Base-by-base conservation (phyloP, 2,888 invertebrate species). In the Rotaria sp. region DNA sequence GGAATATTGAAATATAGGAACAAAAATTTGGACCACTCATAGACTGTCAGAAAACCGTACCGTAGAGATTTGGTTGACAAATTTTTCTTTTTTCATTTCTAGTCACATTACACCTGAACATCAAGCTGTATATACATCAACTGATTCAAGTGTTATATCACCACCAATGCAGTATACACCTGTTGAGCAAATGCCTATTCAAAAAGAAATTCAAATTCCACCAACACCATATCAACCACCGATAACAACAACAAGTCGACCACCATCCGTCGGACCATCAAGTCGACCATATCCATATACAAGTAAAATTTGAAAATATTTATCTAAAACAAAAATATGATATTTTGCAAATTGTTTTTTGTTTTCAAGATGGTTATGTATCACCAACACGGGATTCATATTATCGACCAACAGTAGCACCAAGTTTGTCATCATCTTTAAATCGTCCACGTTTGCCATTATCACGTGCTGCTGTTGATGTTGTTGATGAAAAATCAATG, bases 401-500 rank as follows among this genome's bases (percentile, higher is more conserved):
- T n/a, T 5, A 45, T 80, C 80, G 45, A 26, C 30, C 15, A 35
- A 4, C 35, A 67, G 13, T 11, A 26, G 45, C 80, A n/a, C 80
- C 80, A 80, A 80, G 80, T 80, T n/a, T 80, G 0, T n/a, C 80
- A n/a, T 80, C 80, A 45, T 45, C 80, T 11, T 45, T 80, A 4
- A 80, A 13, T 26, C 41, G 45, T 80, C n/a, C 80, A 45, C 45
- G 67, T 67, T 21, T 67, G 18, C 80, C 45, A 5, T 80, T 80
- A n/a, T 45, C 45, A 41, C 80, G 80, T n/a, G 80, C 80, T 26
- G 80, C 80, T 45, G 80, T 80, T 26, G 80, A 80, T 45, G 80
- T 80, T 80, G 80, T 80, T 18, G 80, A 80, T 80, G 45, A 45
- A 24, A 80, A 80, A 45, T 80, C 80, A 26, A 80, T 80, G 80